Percentiles rank a stretch among this genome's conserved stretches.
These are phyloP conservation scores for Ostrea denselamellosa DNA, from an alignment of 1,140 invertebrate genomes.

Conservation along the genomic window DNA sequence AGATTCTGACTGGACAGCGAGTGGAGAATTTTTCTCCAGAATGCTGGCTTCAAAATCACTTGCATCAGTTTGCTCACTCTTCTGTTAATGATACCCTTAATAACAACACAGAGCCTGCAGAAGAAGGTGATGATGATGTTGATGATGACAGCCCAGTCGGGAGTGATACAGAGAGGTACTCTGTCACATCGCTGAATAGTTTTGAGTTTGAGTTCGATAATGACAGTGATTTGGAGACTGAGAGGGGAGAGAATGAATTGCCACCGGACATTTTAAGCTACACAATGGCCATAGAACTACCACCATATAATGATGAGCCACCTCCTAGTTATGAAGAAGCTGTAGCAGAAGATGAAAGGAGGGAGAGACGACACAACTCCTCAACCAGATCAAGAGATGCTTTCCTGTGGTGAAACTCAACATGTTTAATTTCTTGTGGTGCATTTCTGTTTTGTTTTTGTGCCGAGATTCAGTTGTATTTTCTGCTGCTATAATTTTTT, in stretches of 20 bases:
- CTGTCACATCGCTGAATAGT: not conserved
- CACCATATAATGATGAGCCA: conserved; percentile 60
- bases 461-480: not conserved
- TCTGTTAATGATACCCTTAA: not conserved
- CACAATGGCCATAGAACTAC: conserved; percentile 49
- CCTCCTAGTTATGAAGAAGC: conserved; percentile 64
- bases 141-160: conserved; percentile 52
- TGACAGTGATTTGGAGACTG: not conserved
- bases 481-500: not conserved
- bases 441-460: not conserved
- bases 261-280: conserved; percentile 41
- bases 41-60: conserved; percentile 63
- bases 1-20: conserved; percentile 55
- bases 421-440: not conserved
- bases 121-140: not conserved
- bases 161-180: conserved; percentile 37
- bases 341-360: conserved; percentile 35
- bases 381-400: conserved; percentile 7
- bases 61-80: conserved; percentile 57
- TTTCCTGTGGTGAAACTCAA: conserved; percentile 37
- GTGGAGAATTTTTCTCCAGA: conserved; percentile 61
- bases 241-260: not conserved
- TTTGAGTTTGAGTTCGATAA: not conserved
- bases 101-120: not conserved
- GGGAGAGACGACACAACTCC: not conserved